Evolutionary conservation across 2,797 vertebrate species (phyloP).

Genomic region (Enteromius fasciolatus): DNA sequence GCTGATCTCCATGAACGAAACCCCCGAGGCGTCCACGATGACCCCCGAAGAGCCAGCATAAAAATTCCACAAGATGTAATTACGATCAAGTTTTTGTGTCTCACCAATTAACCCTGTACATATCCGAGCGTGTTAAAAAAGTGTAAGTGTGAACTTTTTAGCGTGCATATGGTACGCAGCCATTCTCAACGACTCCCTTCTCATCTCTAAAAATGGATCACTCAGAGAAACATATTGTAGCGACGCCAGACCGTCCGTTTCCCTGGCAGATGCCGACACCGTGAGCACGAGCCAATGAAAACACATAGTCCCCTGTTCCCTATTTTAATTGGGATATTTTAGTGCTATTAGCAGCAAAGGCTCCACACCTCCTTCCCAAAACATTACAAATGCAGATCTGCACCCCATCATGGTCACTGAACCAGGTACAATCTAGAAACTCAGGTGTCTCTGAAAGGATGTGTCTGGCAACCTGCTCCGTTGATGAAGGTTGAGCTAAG

Average conservation of each 20-base stretch:
- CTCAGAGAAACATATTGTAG: slow-evolving; percentile 61
- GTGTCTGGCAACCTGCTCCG: slow-evolving; percentile 29
- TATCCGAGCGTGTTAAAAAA: slow-evolving; percentile 32
- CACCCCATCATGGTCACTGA: slow-evolving; percentile 37
- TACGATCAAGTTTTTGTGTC: slow-evolving; percentile 43
- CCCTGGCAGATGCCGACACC: slow-evolving; percentile 56
- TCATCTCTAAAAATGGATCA: slow-evolving; percentile 59
- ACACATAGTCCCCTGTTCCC: slow-evolving; percentile 63
- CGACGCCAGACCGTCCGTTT: slow-evolving; percentile 54
- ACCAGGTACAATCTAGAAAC: slow-evolving; percentile 45
- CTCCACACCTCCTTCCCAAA: slow-evolving; percentile 51
- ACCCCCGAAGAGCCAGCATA: slow-evolving; percentile 10
- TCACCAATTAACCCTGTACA: slow-evolving; percentile 53
- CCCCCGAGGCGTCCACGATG: slow-evolving; percentile 8
- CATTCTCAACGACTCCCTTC: slow-evolving; percentile 48
- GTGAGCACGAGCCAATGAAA: slow-evolving; percentile 61
- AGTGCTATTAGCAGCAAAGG: slow-evolving; percentile 57
- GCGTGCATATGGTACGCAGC: slow-evolving; percentile 57
- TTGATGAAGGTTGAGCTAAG: slow-evolving; percentile 45
- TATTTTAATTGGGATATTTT: slow-evolving; percentile 67
- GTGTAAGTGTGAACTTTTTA: slow-evolving; percentile 46
- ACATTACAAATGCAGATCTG: slow-evolving; percentile 44
- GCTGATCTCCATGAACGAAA: slow-evolving; percentile 31
- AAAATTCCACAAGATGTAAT: slow-evolving; percentile 31
- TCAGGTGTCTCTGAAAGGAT: slow-evolving; percentile 5